These are phyloP conservation scores for Phyllotis vaccarum DNA, from an alignment of 2,797 vertebrate species.

Conservation along the genomic window DNA sequence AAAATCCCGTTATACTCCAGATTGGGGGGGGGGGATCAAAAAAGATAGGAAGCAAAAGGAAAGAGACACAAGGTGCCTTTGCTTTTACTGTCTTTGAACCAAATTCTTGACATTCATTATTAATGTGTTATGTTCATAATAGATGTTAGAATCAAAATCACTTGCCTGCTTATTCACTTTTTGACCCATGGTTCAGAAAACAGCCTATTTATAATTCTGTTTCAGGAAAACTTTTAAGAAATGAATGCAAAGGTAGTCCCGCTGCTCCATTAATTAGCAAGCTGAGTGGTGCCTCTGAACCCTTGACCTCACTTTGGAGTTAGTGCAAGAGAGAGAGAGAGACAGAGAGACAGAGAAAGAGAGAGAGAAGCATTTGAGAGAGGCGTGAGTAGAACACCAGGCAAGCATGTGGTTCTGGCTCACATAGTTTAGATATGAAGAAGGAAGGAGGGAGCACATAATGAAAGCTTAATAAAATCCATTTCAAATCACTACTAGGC, in stretches of 20 bases:
- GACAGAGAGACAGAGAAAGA: background rate
- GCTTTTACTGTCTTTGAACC: slow-evolving; percentile 46
- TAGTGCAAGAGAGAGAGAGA: background rate
- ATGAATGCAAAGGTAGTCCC: background rate
- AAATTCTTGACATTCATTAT: slow-evolving; percentile 66
- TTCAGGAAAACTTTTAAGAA: slow-evolving; percentile 60
- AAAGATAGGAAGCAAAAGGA: background rate
- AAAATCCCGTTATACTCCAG: slow-evolving; percentile 30
- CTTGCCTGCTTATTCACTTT: slow-evolving; percentile 64
- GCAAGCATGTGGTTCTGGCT: background rate
- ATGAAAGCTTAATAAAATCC: slow-evolving; percentile 51
- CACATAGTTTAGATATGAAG: background rate
- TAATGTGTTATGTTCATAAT: slow-evolving; percentile 55
- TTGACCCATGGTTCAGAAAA: slow-evolving; percentile 57
- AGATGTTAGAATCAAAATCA: slow-evolving; percentile 70
- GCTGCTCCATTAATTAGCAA: slow-evolving; percentile 30
- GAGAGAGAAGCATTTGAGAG: background rate
- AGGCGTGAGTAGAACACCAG: background rate
- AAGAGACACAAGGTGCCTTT: background rate
- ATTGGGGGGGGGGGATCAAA: background rate
- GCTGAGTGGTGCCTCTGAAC: background rate
- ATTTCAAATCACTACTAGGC: slow-evolving; percentile 34
- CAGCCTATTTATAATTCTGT: slow-evolving; percentile 68
- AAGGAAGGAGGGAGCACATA: background rate
- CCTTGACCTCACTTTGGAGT: slow-evolving; percentile 40